These are phyloP conservation scores for Xenus cinereus DNA, from an alignment of 2,113 vertebrate genomes.

Conservation along the genomic window DNA sequence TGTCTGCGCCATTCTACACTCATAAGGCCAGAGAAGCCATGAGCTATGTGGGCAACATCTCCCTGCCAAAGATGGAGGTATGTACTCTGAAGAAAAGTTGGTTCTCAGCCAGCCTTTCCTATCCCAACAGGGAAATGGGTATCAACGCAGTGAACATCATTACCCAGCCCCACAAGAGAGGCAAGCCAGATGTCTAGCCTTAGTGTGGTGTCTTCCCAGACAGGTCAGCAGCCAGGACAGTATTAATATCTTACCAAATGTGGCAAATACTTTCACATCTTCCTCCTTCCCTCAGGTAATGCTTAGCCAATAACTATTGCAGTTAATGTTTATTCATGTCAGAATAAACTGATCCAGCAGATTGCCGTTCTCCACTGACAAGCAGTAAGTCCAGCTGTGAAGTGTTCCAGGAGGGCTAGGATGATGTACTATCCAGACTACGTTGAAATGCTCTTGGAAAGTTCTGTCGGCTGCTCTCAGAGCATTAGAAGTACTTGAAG, in stretches of 20 bases:
- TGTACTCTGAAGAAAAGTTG: not conserved
- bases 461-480: not conserved
- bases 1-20: accelerated
- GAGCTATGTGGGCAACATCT: not conserved
- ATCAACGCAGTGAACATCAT: not conserved
- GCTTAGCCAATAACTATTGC: not conserved
- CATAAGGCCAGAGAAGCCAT: not conserved
- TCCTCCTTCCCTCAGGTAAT: not conserved
- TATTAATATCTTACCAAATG: not conserved
- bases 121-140: not conserved
- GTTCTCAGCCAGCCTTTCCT: not conserved
- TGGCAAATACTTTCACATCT: not conserved
- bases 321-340: not conserved
- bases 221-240: not conserved
- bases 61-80: not conserved
- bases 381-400: not conserved
- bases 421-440: not conserved
- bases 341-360: not conserved
- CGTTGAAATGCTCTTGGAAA: not conserved
- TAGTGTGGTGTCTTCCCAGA: not conserved
- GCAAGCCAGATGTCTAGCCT: not conserved
- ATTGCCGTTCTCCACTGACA: not conserved
- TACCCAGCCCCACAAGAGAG: not conserved
- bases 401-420: accelerated
- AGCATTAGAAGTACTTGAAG: not conserved